Base-by-base conservation (phyloP, 2,113 vertebrate species). In the Callaeas wilsoni region DNA sequence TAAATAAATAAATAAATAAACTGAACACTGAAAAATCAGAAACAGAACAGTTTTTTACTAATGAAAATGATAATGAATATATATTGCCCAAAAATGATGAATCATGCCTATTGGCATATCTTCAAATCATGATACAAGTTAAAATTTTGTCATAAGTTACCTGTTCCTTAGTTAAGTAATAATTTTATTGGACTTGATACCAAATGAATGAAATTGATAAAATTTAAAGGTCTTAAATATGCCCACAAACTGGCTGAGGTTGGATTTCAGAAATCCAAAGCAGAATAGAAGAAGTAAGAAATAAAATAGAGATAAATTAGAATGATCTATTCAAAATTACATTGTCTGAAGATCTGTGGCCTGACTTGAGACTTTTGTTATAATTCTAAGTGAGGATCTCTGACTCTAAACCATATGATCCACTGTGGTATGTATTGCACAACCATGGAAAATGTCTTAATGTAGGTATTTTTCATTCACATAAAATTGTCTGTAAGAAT, bases 401-500 rank as follows among this genome's bases (percentile, higher is more conserved):
- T 90, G 44, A 70, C 79, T 93, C 27, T 87, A 88, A 81, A 67
- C 93, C 95, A 95, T 87, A 82, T 95, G 95, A 44, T 92, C 29
- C 78, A 11, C 88, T 91, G 83, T 25, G 73, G 91, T 92, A 86
- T 89, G 70, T 60, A 93, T 89, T 94, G 87, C 91, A 95, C 91
- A 97, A 94, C 93, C 94, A 95, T 84, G 93, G 94, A 96, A 97
- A 97, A 97, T 90, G 73, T 92, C 96, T 95, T 92, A 93, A 95
- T 96, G 88, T 90, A 95, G 85, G 91, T 96, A 95, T 96, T 97
- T 96, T 95, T 97, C 85, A 92, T 96, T 94, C 90, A 6, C 96
- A 94, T 97, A 97, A 97, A 97, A 84, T 96, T 97, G 93, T 97
- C 96, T 97, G 91, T 96, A 95, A 90, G 91, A 95, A 95, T 96